Base-by-base conservation (phyloP, 2,113 vertebrate species). In the Elanoides forficatus region DNA sequence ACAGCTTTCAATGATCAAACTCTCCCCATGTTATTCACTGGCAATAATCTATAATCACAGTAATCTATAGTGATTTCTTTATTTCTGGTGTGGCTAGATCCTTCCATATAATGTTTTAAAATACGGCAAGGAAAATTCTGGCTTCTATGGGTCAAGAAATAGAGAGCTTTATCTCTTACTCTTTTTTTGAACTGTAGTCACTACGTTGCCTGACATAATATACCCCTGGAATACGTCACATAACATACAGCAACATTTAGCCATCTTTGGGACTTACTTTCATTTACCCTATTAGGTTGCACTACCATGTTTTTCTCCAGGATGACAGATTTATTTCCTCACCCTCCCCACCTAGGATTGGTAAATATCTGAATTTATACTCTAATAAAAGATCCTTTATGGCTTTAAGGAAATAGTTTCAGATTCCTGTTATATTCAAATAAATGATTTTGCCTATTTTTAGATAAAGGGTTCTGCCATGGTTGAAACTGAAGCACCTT, bases 321-420 rank as follows among this genome's bases (percentile, higher is more conserved):
- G 16, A 45, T 58, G 62, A 65, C 2, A 48, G 27, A 55, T 70
- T 32, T 76, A 12, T 86, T 65, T 45, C 15, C 22, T 15, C 14
- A 3, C 2, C 4, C 9, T 34, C 10, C 14, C 9, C 1, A 2
- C 4, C 5, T 21, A 53, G 17, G 16, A 26, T 1, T 74, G 3
- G 20, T 65, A 81, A 59, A 56, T 56, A 6, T 60, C 53, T 81
- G 30, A 60, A 84, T 82, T 67, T 80, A 30, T 40, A 38, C 0
- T 63, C 29, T 80, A 7, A n/a, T 42, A 29, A 62, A 82, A 74
- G 13, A 34, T 26, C 6, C 1, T 55, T 58, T 78, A 58, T 4
- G 36, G 16, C 1, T 47, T 81, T 56, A 67, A 91, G 27, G 10
- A 71, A 87, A 81, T 26, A 43, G 2, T 36, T 94, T 67, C 29